These are phyloP conservation scores for Turdus rufiventris DNA, from an alignment of 2,113 vertebrate genomes.

Conservation along the genomic window DNA sequence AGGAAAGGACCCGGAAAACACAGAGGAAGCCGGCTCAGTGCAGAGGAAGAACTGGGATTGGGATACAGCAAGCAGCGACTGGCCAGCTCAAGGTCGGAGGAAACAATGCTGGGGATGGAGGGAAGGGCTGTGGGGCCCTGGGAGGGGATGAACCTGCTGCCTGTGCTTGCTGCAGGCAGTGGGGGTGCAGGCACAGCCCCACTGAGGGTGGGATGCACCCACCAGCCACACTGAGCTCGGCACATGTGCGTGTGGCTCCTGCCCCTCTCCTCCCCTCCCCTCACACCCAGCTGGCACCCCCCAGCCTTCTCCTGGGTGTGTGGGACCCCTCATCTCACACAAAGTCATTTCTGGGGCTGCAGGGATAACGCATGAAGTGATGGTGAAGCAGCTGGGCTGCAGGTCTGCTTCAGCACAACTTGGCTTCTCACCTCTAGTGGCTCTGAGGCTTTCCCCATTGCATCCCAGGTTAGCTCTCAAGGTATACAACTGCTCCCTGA, in stretches of 20 bases:
- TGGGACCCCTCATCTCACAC: not conserved
- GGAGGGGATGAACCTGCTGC: not conserved
- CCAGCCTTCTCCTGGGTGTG: accelerated
- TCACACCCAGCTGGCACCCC: accelerated
- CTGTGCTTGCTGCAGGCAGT: not conserved
- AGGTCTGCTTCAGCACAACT: not conserved
- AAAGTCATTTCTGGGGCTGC: not conserved
- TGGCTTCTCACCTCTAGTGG: not conserved
- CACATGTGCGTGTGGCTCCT: accelerated
- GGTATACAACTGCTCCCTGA: not conserved
- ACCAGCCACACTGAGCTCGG: accelerated
- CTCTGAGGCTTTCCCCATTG: not conserved
- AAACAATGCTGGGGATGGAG: not conserved
- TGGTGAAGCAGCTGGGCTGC: not conserved
- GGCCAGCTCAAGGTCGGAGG: not conserved
- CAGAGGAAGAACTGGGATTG: not conserved
- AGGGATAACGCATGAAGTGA: accelerated
- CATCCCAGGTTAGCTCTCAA: not conserved
- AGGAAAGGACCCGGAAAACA: conserved; percentile 3
- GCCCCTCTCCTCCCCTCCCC: not conserved
- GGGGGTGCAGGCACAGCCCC: not conserved
- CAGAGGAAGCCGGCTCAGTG: not conserved
- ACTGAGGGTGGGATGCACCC: not conserved
- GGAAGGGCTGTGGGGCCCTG: not conserved
- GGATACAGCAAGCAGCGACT: accelerated